Percentiles rank a stretch among this genome's conserved stretches.
Evolutionary conservation across 2,888 invertebrate species (phyloP).

Genomic region (Polymixis lichenea): DNA sequence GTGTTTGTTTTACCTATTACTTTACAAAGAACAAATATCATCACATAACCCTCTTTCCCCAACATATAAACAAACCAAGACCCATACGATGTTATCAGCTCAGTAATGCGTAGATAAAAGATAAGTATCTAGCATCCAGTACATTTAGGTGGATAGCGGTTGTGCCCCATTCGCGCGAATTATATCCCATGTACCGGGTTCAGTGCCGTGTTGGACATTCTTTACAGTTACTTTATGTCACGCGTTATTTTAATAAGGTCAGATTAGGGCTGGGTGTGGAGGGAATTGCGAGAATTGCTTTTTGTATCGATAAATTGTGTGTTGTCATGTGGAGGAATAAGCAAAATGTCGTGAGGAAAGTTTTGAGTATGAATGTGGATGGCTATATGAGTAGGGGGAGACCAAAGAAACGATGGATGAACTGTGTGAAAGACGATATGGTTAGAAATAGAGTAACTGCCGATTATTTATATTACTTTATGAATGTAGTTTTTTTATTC

Average conservation of each 20-base stretch:
- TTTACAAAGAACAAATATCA: background rate
- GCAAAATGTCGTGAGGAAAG: background rate
- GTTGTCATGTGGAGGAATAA: background rate
- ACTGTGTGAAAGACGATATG: background rate
- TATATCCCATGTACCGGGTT: constrained; percentile 66
- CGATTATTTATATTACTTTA: too few species aligned
- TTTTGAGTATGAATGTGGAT: background rate
- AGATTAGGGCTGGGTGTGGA: constrained; percentile 18
- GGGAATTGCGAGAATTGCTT: constrained; percentile 43
- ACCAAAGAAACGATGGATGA: background rate
- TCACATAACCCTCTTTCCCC: background rate
- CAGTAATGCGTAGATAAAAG: constrained; percentile 52
- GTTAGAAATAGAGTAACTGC: too few species aligned
- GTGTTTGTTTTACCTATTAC: background rate
- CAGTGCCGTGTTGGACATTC: constrained; percentile 66
- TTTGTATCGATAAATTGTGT: constrained; percentile 1
- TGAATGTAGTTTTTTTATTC: too few species aligned
- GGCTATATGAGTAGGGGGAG: background rate
- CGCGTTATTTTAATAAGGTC: constrained; percentile 58
- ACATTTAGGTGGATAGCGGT: constrained; percentile 71
- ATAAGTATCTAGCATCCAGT: constrained; percentile 50
- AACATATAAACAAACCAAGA: constrained; percentile 3
- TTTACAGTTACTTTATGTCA: constrained; percentile 60
- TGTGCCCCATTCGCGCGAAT: constrained; percentile 61
- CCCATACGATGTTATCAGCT: constrained; percentile 44